Base-by-base conservation (phyloP, 2,888 invertebrate species). In the Pharmacophagus antenor region DNA sequence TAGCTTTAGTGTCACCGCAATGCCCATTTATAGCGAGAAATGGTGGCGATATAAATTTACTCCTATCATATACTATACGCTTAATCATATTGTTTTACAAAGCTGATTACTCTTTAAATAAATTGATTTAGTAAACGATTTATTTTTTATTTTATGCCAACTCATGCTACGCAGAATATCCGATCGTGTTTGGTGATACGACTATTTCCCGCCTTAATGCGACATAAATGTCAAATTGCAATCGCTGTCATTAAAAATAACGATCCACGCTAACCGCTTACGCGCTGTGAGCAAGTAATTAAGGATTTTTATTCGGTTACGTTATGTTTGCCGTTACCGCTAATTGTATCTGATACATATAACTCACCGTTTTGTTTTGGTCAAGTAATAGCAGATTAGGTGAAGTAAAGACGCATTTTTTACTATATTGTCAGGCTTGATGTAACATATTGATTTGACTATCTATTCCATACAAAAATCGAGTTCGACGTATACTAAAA, bases 161-260 rank as follows among this genome's bases (percentile, higher is more conserved):
- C n/a, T n/a, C 15, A 42, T 12, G 42, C 73, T 76, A 79, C 70
- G 63, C 82, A 78, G 85, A 81, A 87, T 83, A 84, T 82, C 79
- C 69, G 74, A 63, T 64, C 67, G 70, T 77, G 73, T 77, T 82
- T 79, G n/a, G 77, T 74, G 80, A 79, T 75, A 76, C 71, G 72
- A 73, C 72, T 77, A 79, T 83, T 80, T 80, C 76, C 73, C 74
- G 71, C 75, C 76, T 78, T 83, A 87, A 85, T 85, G 85, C 74
- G 72, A 80, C 80, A 77, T 86, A 85, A 86, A 84, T 80, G 85
- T 86, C 85, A 85, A 88, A 86, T 80, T 74, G 84, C 78, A 82
- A 84, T 84, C 78, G 86, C 80, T 80, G 79, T 76, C 79, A 82
- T 82, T 81, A 84, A 85, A 87, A 88, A 84, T 82, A 85, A 87